These are phyloP conservation scores for Drosophila rhopaloa DNA, from an alignment of 1,140 invertebrate species.

Conservation along the genomic window DNA sequence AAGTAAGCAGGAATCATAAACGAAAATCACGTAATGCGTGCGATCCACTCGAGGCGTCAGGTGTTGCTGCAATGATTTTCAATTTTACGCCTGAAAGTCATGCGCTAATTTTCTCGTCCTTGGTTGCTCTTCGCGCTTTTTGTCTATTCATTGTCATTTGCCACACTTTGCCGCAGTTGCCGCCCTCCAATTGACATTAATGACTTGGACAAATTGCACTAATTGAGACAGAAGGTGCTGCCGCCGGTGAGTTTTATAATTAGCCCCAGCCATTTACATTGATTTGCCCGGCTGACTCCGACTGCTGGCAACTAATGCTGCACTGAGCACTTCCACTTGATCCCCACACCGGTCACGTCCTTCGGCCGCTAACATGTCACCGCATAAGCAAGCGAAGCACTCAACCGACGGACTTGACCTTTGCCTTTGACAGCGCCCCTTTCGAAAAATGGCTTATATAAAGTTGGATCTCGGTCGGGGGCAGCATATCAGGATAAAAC, in stretches of 20 bases:
- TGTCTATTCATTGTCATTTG: slow-evolving; percentile 81
- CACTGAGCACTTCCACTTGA: slow-evolving; percentile 15
- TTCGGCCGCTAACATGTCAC: slow-evolving; percentile 26
- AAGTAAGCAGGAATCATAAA: slow-evolving; percentile 81
- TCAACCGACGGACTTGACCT: slow-evolving; percentile 50
- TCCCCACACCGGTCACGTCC: slow-evolving; percentile 42
- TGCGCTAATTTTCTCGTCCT: slow-evolving; percentile 74
- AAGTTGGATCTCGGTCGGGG: slow-evolving; percentile 29
- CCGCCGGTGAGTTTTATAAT: slow-evolving; percentile 61
- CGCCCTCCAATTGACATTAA: slow-evolving; percentile 72
- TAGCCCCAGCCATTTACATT: slow-evolving; percentile 46
- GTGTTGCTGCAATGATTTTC: slow-evolving; percentile 83
- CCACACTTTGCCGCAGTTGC: slow-evolving; percentile 44
- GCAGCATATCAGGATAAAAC: slow-evolving; percentile 50
- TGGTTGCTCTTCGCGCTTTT: slow-evolving; percentile 20
- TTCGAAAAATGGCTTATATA: slow-evolving; percentile 43
- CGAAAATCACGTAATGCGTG: slow-evolving; percentile 79
- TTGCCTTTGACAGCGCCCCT: slow-evolving; percentile 47
- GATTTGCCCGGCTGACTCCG: slow-evolving; percentile 24
- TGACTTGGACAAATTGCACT: slow-evolving; percentile 67
- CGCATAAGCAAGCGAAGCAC: slow-evolving; percentile 46
- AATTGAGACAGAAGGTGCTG: slow-evolving; percentile 70
- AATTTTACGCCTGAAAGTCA: slow-evolving; percentile 81
- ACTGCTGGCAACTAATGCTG: neutral
- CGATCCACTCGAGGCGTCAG: slow-evolving; percentile 51